phyloP scores from a whole-genome alignment of 2,113 vertebrate genomes.

The Danio rerio region GRCz12tu NC_133181.1:38500501-38501000 shows the following conservation, averaged over 20 bases:
- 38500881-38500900: too few species aligned
- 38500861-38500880: too few species aligned
- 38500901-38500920: too few species aligned
- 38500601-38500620: not conserved
- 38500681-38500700: conserved; percentile 14
- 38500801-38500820: not conserved
- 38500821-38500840: too few species aligned
- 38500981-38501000: too few species aligned
- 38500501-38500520: conserved; percentile 43
- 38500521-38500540: conserved; percentile 56
- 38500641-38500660: conserved; percentile 3
- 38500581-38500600: not conserved
- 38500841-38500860: too few species aligned
- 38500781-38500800: not conserved
- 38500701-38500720: not conserved
- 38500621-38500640: not conserved
- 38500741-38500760: not conserved
- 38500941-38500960: too few species aligned
- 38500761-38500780: not conserved
- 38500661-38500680: not conserved
- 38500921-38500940: too few species aligned
- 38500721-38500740: not conserved
- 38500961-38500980: too few species aligned
- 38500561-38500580: not conserved
- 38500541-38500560: conserved; percentile 46